Evolutionary conservation across 2,888 invertebrate species (phyloP), one percentile per base, ranked within the genome.

Genomic region (Acanthococcus lagerstroemiae): DNA sequence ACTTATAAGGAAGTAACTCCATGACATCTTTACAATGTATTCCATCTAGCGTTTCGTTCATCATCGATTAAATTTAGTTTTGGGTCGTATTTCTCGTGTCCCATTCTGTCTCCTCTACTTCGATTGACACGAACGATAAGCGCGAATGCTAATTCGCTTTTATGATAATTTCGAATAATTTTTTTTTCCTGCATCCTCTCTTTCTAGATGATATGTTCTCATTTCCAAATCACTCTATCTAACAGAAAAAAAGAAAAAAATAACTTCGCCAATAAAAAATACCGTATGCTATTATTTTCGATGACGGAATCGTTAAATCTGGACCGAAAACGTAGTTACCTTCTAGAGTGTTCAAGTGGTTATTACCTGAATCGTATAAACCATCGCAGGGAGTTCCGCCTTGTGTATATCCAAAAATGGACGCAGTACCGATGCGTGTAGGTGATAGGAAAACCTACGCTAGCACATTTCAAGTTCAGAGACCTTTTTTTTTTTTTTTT

Each of bases 401-500:
- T 63, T 63, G 54, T 54, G 54, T 54, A 63, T 63, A 37, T 63
- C 63, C 63, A 63, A 63, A 63, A 63, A 63, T 63, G 63, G 63
- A 63, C 37, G 63, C 24, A 54, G 63, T 63, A 63, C 63, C 63
- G 50, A 63, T 54, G 63, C 63, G 63, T 63, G 63, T 63, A 63
- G 63, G 63, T 63, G 63, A 63, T 63, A 54, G 15, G 22, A 44
- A 63, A 63, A 63, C 63, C 63, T 63, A 63, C 63, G 63, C 63
- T 52, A 63, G 63, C 63, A 63, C 63, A 63, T 63, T 63, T 63
- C 63, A 63, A 63, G 63, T 63, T 63, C 63, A 63, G 63, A 63
- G 63, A 63, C 63, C 63, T 50, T 63, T 54, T 55, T 22, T 9
- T 48, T 19, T 48, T 24, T 1, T 37, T 37, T n/a, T 37, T 37